phyloP scores from a whole-genome alignment of 2,113 vertebrate genomes.

The Sturnus vulgaris region DNA sequence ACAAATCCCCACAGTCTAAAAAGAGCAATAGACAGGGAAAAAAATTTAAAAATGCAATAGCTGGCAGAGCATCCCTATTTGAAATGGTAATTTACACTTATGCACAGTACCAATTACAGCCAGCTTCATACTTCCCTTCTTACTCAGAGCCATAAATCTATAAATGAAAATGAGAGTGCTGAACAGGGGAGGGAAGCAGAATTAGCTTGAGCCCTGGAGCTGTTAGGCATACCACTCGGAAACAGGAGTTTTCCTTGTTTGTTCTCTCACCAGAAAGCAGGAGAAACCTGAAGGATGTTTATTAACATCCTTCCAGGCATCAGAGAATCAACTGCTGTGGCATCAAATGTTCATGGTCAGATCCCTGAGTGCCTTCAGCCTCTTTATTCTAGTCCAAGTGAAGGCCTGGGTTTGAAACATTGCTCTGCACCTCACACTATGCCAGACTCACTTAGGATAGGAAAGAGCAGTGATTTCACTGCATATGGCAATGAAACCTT shows the following conservation, averaged over 20 bases:
- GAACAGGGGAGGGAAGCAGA: neutral
- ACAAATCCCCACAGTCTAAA: neutral
- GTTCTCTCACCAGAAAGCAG: neutral
- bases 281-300: neutral
- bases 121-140: neutral
- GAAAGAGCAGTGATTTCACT: neutral
- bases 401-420: neutral
- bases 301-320: neutral
- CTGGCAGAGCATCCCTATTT: neutral
- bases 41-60: neutral
- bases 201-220: neutral
- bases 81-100: conserved; percentile 29
- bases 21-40: neutral
- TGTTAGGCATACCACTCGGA: neutral
- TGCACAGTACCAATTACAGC: conserved; percentile 9
- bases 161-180: neutral
- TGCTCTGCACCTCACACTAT: neutral
- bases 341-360: neutral
- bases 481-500: neutral
- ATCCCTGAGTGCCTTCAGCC: neutral
- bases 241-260: neutral
- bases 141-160: conserved; percentile 14
- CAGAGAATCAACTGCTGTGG: neutral
- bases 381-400: neutral
- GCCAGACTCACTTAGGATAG: neutral